Base-by-base conservation (phyloP, 2,888 invertebrate genomes). In the Danaus chrysippus region DNA sequence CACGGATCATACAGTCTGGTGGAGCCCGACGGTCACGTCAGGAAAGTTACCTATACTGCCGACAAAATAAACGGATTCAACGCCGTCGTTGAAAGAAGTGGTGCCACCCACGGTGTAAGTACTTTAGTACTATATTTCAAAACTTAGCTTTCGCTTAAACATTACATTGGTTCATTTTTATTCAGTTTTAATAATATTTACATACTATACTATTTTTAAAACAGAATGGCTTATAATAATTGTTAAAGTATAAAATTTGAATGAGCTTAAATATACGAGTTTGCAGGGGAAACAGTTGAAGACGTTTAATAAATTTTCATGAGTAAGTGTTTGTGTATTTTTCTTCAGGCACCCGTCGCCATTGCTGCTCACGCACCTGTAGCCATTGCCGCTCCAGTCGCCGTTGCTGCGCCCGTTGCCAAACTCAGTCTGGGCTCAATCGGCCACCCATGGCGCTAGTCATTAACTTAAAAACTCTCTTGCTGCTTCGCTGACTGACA, bases 1-100 rank as follows among this genome's bases (percentile, higher is more conserved):
- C 91, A 91, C 73, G 92, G 92, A 65, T 86, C 87, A 12, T 92
- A 92, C 80, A 91, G 91, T 74, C 79, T 92, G 64, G 91, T 91
- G 42, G 91, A 92, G 64, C 92, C 92, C 2, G 92, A 92, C 68
- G 92, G 92, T 44, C 91, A 91, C 71, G 66, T 92, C 0, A 76
- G 92, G 52, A 81, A 86, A 68, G 92, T 92, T 56, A 91, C 91
- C 12, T 92, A 92, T 78, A 92, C 91, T n/a, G 91, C 92, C 0
- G 92, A 92, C 70, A 87, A 91, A 57, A 71, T 91, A 63, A 91
- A 92, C 70, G 92, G 92, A 0, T 92, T 92, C 80, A 91, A 91
- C 69, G 92, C 92, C 8, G 91, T 91, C 8, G 92, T 92, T 2
- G 91, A 92, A 70, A 84, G 91, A 74, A 84, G 89, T 2, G 91